Conservation (phyloP, 2,113 vertebrate genomes). For the Nettapus auritus region DNA sequence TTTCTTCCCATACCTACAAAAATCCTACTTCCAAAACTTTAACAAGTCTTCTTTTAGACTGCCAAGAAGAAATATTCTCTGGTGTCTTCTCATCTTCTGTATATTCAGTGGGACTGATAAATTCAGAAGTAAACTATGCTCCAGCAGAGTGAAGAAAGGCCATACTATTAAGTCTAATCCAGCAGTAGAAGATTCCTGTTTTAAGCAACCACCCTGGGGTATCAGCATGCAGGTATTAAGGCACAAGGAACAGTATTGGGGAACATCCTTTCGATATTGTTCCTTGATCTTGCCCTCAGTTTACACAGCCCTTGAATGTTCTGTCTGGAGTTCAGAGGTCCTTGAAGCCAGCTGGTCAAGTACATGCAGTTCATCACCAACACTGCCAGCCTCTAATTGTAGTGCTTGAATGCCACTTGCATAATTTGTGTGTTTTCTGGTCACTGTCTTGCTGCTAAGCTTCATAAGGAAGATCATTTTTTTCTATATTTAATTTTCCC, state of each 20-base stretch:
- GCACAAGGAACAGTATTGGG: background rate
- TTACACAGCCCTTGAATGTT: background rate
- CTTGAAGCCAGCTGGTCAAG: background rate
- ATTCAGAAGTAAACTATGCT: background rate
- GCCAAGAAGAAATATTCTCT: background rate
- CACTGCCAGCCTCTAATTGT: background rate
- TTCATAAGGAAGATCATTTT: background rate
- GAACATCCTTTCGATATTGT: background rate
- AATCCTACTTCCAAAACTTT: background rate
- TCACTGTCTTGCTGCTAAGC: background rate
- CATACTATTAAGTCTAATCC: background rate
- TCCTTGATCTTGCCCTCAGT: background rate
- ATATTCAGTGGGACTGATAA: background rate
- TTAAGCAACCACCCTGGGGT: background rate
- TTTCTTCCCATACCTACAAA: background rate
- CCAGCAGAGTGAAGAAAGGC: background rate
- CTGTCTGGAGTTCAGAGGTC: background rate
- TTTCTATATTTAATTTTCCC: conserved; percentile 14
- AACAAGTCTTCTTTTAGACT: background rate
- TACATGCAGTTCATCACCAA: background rate
- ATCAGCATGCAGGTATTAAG: background rate
- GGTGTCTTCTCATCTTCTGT: background rate
- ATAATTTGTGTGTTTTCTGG: background rate
- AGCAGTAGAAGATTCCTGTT: background rate
- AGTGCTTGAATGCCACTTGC: background rate